Evolutionary conservation across 2,797 vertebrate species (phyloP).

Genomic region (Parauchenoglanis punctatus): DNA sequence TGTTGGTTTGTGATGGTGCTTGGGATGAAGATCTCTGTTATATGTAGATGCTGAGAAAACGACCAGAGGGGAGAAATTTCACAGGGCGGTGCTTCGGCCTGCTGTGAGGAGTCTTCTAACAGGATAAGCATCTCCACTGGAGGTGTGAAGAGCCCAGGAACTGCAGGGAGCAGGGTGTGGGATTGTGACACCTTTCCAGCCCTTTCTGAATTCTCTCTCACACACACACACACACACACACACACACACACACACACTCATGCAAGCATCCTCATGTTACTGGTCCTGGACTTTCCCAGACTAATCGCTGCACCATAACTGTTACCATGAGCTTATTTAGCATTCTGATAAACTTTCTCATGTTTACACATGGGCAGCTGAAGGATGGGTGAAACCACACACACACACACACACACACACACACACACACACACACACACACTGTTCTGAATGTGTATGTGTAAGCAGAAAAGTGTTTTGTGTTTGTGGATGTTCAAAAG

Average conservation of each 20-base stretch:
- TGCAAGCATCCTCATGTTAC: background rate
- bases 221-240: background rate
- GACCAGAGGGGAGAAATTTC: conserved; percentile 70
- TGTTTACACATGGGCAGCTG: conserved; percentile 19
- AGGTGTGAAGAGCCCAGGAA: conserved; percentile 72
- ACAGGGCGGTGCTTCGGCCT: conserved; percentile 52
- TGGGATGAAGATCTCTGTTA: conserved; percentile 61
- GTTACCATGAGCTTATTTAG: conserved; percentile 5
- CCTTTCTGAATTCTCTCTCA: conserved; percentile 19
- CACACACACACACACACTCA: background rate
- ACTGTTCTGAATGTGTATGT: conserved; percentile 7
- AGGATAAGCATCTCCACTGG: conserved; percentile 67
- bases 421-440: conserved; percentile 7
- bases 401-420: conserved; percentile 7
- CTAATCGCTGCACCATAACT: background rate
- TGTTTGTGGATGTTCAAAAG: background rate
- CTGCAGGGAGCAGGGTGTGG: conserved; percentile 55
- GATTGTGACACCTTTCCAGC: conserved; percentile 48
- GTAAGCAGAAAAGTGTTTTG: conserved; percentile 16
- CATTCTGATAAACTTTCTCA: background rate
- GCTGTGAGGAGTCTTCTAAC: conserved; percentile 67
- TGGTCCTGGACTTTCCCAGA: conserved; percentile 30
- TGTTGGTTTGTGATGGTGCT: conserved; percentile 16
- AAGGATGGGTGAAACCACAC: background rate
- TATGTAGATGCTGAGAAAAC: conserved; percentile 61